Evolutionary conservation across 92 coral and sea anemone species (phyloP), one percentile per base, ranked within the genome.

Genomic region (Epizoanthus scotinus): DNA sequence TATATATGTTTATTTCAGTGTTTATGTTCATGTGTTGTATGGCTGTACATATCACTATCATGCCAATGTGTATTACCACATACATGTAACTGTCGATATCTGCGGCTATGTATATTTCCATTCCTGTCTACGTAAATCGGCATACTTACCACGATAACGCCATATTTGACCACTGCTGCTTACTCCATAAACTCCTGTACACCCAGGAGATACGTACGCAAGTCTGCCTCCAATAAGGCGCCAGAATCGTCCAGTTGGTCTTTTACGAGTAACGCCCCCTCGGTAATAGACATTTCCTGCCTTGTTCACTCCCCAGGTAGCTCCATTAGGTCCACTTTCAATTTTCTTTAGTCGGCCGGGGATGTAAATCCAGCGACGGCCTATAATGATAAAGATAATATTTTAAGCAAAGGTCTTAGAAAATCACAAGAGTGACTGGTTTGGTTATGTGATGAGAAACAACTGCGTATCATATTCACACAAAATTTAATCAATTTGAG

Each of bases 301-400:
- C 2, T 40, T 75, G 31, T 40, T 75, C 36, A 75, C 81, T n/a
- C 81, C 81, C 81, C 67, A 59, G 40, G 67, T 58, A 12, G 67
- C 60, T 19, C 81, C 81, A 27, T 60, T 58, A 4, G 81, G 81
- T 8, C 81, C 81, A 55, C 81, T 75, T 34, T 75, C 67, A 34
- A 75, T 60, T 19, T 75, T 54, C 34, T 40, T 40, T 19, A 75
- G 68, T 59, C 56, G 40, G 0, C 81, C 81, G 13, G 67, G 69
- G 8, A 75, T n/a, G 22, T 59, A 59, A 34, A 75, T 60, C 81
- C 81, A 75, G 2, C 68, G 20, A 31, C 42, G 42, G 12, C 81
- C 81, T 75, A 75, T 9, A 38, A 12, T 21, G 17, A 6, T 0
- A 42, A 12, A 36, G 17, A 36, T 13, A 1, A 49, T 47, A 25